phyloP scores from a whole-genome alignment of 2,797 vertebrate genomes.

The Syncerus caffer region DNA sequence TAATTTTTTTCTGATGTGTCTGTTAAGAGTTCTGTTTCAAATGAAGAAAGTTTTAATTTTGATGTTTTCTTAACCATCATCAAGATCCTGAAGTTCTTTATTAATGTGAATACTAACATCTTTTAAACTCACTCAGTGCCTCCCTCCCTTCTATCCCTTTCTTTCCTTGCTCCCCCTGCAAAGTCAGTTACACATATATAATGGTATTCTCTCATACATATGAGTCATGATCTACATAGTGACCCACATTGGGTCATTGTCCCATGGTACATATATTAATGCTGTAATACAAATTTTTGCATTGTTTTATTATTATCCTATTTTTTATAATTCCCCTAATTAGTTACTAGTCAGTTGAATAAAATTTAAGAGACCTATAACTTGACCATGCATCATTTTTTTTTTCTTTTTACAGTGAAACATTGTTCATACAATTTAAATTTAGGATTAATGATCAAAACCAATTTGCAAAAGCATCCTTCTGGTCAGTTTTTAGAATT shows the following conservation, averaged over 20 bases:
- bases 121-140: slow-evolving; percentile 53
- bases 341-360: not conserved
- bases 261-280: not conserved
- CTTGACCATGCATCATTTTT: slow-evolving; percentile 27
- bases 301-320: slow-evolving; percentile 3
- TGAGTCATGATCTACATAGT: slow-evolving; percentile 4
- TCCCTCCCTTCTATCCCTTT: slow-evolving; percentile 44
- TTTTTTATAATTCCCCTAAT: not conserved
- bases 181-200: slow-evolving; percentile 58
- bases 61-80: slow-evolving; percentile 71
- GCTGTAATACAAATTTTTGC: not conserved
- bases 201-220: not conserved
- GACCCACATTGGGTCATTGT: not conserved
- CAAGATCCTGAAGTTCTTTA: slow-evolving; percentile 59
- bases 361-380: slow-evolving; percentile 17
- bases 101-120: slow-evolving; percentile 59
- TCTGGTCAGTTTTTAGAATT: slow-evolving; percentile 51
- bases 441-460: slow-evolving; percentile 62
- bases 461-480: slow-evolving; percentile 63
- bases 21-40: slow-evolving; percentile 77
- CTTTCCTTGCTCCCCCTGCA: slow-evolving; percentile 32
- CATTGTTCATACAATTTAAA: not conserved
- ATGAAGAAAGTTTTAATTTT: slow-evolving; percentile 80
- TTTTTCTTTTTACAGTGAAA: slow-evolving; percentile 11
- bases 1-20: slow-evolving; percentile 74